These are phyloP conservation scores for Gephyroberyx darwinii DNA, from an alignment of 2,797 vertebrate genomes.

Conservation along the genomic window DNA sequence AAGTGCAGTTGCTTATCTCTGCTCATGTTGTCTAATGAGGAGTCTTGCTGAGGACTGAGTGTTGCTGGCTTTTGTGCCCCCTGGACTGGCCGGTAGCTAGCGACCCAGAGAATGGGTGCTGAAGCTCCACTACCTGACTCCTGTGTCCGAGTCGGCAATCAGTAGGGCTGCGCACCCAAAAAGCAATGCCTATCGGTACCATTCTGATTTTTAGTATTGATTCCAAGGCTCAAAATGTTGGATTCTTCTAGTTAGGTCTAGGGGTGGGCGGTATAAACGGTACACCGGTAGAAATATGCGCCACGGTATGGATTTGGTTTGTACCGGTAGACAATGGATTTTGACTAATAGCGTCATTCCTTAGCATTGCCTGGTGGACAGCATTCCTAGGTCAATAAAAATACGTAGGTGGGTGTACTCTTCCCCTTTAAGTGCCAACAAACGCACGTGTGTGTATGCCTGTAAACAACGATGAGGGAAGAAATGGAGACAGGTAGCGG, in stretches of 20 bases:
- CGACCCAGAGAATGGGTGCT: slow-evolving; percentile 63
- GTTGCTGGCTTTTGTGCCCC: slow-evolving; percentile 19
- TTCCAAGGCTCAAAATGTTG: neutral
- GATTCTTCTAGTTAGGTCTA: neutral
- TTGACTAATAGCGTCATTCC: no score
- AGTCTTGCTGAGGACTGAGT: slow-evolving; percentile 18
- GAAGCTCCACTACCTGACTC: slow-evolving; percentile 3
- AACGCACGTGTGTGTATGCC: no score
- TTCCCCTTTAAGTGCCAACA: no score
- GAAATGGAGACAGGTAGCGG: no score
- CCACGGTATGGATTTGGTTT: no score
- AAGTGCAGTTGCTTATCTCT: slow-evolving; percentile 45
- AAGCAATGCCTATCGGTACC: neutral
- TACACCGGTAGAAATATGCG: no score
- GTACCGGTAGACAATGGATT: no score
- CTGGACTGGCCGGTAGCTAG: slow-evolving; percentile 20
- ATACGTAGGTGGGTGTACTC: no score
- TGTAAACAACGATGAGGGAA: no score
- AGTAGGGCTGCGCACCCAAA: neutral
- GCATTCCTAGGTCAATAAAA: no score
- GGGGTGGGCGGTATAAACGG: no score
- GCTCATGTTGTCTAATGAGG: slow-evolving; percentile 48
- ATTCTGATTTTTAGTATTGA: neutral
- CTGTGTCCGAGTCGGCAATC: neutral
- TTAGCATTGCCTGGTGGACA: no score